Evolutionary conservation across 2,113 vertebrate species (phyloP), one percentile per base, ranked within the genome.

Genomic region (Takifugu flavidus): DNA sequence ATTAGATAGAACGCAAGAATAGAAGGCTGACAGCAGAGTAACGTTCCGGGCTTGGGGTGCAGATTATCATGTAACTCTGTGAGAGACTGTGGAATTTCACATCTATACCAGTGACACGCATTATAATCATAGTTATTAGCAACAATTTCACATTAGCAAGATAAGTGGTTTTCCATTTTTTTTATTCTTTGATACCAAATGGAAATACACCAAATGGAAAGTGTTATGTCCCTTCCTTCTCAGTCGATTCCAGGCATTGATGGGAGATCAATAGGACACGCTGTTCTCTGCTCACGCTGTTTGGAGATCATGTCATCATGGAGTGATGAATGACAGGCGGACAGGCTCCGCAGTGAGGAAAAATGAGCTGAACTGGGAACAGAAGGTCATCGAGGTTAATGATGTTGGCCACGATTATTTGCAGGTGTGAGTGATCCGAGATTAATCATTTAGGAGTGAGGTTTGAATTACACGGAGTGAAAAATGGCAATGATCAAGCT

Each of bases 371-470:
- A 52, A 78, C 14, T 5, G 29, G 68, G 70, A 85, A 73, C 70
- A 59, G 12, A 2, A 56, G 87, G 84, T 86, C 84, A 82, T n/a
- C 46, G 59, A 50, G 85, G 86, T 87, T 87, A 88, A 88, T 85
- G 83, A 81, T 77, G 68, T 80, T 78, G 71, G 61, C 74, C 25
- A 4, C 74, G 80, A 87, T 88, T 86, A 86, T 87, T 86, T 88
- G 78, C 78, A 85, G 84, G 79, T 86, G 80, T 72, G 74, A 89
- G 56, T 74, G 80, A 86, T 83, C 64, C 34, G 20, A 84, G 64
- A 86, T 83, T 68, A 86, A 89, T 83, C 73, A 80, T 82, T 82
- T 56, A 62, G 58, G 53, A 75, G 59, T 39, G 14, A 65, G 55
- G 45, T 59, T 59, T 76, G 74, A 81, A 67, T 65, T 75, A 79